Conservation (phyloP, 2,888 invertebrate species). For the Calephelis perditalis region DNA sequence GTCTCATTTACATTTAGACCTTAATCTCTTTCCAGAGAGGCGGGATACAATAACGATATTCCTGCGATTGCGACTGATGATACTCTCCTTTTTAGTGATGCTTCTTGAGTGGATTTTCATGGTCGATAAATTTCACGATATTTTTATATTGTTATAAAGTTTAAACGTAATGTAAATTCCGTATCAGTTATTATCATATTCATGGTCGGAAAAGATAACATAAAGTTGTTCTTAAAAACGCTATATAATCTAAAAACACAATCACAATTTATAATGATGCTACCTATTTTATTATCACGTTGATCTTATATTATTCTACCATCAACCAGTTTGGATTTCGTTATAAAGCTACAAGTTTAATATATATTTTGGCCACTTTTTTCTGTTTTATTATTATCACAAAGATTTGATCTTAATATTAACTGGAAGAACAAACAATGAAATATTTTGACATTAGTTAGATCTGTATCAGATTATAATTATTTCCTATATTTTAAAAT, state of each 20-base stretch:
- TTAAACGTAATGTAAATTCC: background rate
- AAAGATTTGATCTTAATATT: background rate
- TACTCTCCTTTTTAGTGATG: slow-evolving; percentile 35
- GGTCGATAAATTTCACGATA: background rate
- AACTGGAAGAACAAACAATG: background rate
- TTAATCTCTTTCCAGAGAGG: slow-evolving; percentile 44
- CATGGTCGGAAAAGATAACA: background rate
- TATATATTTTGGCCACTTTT: background rate
- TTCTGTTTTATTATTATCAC: background rate
- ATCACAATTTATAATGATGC: background rate
- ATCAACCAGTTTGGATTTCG: background rate
- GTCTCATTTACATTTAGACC: slow-evolving; percentile 72
- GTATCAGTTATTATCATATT: too few species aligned
- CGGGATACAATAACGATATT: slow-evolving; percentile 64
- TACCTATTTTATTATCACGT: background rate
- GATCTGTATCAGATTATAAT: background rate
- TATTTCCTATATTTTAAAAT: background rate
- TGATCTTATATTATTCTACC: background rate
- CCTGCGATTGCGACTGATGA: slow-evolving; percentile 39
- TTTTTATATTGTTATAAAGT: background rate
- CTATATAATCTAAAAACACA: background rate
- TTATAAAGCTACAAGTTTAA: background rate
- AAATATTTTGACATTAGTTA: background rate
- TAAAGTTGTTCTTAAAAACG: background rate
- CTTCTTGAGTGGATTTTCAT: background rate